Evolutionary conservation across 2,888 invertebrate species (phyloP).

Genomic region (Sepiola atlantica): DNA sequence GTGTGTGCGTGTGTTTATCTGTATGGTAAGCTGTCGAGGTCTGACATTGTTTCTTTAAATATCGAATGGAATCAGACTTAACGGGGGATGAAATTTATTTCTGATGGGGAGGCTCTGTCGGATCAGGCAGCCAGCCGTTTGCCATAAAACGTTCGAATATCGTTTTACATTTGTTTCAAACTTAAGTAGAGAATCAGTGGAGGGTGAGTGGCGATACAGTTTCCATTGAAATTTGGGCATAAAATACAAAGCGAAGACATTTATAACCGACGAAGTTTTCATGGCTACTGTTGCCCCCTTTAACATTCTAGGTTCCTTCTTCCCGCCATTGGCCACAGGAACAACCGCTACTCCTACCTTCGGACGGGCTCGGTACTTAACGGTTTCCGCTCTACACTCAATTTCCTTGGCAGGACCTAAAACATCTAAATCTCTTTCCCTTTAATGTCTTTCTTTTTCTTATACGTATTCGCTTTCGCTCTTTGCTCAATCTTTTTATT

Average conservation of each 20-base stretch:
- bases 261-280: background rate
- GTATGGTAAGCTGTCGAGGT: background rate
- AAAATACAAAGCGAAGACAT: constrained; percentile 21
- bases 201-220: background rate
- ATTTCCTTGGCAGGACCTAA: background rate
- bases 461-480: background rate
- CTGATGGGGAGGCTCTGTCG: constrained; percentile 32
- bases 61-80: constrained; percentile 19
- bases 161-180: constrained; percentile 20
- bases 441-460: background rate
- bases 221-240: constrained; percentile 18
- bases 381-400: background rate
- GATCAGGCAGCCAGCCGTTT: constrained; percentile 6
- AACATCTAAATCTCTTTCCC: background rate
- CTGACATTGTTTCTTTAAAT: background rate
- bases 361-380: background rate
- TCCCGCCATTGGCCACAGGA: background rate
- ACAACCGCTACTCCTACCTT: background rate
- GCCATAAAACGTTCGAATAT: background rate
- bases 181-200: background rate
- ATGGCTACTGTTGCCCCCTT: background rate
- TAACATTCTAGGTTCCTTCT: background rate
- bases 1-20: background rate
- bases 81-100: constrained; percentile 32
- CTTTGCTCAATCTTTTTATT: background rate